These are phyloP conservation scores for Drosophila burlai DNA, from an alignment of 1,140 invertebrate species.

Conservation along the genomic window DNA sequence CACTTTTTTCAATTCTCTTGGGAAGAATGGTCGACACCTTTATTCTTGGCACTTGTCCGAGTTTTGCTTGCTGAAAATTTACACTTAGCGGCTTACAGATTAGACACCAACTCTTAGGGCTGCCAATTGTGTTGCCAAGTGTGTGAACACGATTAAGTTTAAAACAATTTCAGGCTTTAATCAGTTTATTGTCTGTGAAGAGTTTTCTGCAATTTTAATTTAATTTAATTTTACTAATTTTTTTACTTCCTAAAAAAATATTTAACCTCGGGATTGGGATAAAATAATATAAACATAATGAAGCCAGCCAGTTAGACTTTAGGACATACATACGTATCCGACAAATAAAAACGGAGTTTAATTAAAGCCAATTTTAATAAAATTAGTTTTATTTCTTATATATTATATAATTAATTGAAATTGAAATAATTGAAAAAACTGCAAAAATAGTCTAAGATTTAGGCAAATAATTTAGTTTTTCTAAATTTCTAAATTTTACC, in stretches of 20 bases:
- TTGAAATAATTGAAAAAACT: too few relatives aligned
- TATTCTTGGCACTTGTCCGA: conserved; percentile 48
- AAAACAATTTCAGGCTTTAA: conserved; percentile 5
- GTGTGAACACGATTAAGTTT: conserved; percentile 73
- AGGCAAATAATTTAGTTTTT: not conserved
- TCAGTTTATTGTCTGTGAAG: not conserved
- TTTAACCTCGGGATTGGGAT: not conserved
- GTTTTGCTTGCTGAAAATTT: conserved; percentile 52
- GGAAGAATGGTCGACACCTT: not conserved
- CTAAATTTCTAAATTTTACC: not conserved
- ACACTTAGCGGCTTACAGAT: conserved; percentile 61
- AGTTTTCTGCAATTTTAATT: not conserved
- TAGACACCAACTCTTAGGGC: conserved; percentile 40
- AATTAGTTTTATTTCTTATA: not conserved
- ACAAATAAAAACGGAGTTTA: not conserved
- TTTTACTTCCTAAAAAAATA: not conserved
- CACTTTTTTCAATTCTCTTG: conserved; percentile 1
- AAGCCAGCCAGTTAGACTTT: too few relatives aligned
- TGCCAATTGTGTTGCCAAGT: conserved; percentile 70
- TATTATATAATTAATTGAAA: not conserved
- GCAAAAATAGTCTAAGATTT: not conserved
- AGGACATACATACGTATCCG: too few relatives aligned
- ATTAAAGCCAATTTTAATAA: not conserved
- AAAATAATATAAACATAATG: not conserved
- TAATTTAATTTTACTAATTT: not conserved